Percentiles rank a stretch among this genome's conserved stretches.
These are phyloP conservation scores for Odontomachus brunneus DNA, from an alignment of 1,140 invertebrate genomes.

Conservation along the genomic window DNA sequence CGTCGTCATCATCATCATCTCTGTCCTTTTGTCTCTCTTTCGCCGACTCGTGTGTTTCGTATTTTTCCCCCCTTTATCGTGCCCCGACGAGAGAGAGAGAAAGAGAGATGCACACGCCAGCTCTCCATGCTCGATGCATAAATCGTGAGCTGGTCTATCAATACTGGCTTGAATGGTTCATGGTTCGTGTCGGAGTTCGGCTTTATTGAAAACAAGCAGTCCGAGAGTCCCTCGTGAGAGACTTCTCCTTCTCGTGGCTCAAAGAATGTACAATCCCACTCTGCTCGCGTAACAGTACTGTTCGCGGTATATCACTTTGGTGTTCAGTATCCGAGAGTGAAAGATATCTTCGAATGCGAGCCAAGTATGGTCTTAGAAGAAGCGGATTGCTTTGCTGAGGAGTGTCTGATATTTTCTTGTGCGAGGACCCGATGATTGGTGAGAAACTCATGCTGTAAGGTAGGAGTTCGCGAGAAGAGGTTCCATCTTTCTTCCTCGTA, in stretches of 20 bases:
- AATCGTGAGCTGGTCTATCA: conserved; percentile 28
- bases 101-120: conserved; percentile 16
- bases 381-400: background rate
- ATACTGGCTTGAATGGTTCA: conserved; percentile 1
- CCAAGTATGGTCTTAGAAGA: background rate
- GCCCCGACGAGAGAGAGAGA: conserved; percentile 1
- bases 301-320: background rate
- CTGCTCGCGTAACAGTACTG: conserved; percentile 15
- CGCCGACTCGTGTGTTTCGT: conserved; percentile 20
- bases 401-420: background rate
- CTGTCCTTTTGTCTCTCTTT: conserved; percentile 14
- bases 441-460: too few species aligned
- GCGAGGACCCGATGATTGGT: background rate
- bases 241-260: too few species aligned
- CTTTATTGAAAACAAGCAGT: conserved; percentile 2
- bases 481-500: too few species aligned
- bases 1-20: background rate
- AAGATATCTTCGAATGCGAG: background rate
- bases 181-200: conserved; percentile 1
- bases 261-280: background rate
- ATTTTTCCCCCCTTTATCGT: conserved; percentile 51
- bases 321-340: background rate
- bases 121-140: conserved; percentile 24
- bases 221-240: background rate
- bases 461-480: background rate